phyloP scores from a whole-genome alignment of 2,797 vertebrate genomes.

The Anabas testudineus region DNA sequence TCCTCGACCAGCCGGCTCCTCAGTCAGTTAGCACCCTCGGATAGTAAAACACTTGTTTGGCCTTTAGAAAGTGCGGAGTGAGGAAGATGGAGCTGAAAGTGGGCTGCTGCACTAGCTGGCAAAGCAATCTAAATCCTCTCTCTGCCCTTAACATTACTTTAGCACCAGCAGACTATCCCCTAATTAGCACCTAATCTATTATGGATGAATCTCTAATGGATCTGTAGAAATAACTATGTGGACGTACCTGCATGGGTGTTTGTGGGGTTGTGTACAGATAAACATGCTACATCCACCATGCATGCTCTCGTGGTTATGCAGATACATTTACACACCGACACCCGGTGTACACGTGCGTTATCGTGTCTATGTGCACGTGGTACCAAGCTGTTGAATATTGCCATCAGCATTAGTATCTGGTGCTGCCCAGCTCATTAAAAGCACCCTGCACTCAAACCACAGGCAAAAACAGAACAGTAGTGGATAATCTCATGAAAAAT shows the following conservation, averaged over 20 bases:
- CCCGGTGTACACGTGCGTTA: constrained; percentile 26
- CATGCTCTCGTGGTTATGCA: background rate
- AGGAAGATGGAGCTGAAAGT: constrained; percentile 32
- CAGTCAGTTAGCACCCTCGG: constrained; percentile 39
- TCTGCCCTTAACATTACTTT: constrained; percentile 57
- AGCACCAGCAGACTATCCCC: constrained; percentile 63
- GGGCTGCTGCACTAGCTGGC: constrained; percentile 48
- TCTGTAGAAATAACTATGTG: constrained; percentile 60
- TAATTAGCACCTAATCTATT: constrained; percentile 76
- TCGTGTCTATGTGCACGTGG: constrained; percentile 33
- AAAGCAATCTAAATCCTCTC: constrained; percentile 36
- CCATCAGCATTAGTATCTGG: constrained; percentile 47
- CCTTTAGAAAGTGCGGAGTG: constrained; percentile 50
- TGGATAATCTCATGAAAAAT: constrained; percentile 84
- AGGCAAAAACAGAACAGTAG: constrained; percentile 72
- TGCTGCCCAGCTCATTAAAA: constrained; percentile 75
- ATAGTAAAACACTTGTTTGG: constrained; percentile 50
- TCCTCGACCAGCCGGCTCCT: constrained; percentile 36
- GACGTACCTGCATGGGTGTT: constrained; percentile 31
- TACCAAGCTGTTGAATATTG: constrained; percentile 49
- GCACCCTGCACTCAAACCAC: constrained; percentile 66
- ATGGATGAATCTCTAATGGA: constrained; percentile 78
- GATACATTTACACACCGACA: background rate
- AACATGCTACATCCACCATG: constrained; percentile 18
- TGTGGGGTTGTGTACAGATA: constrained; percentile 33